Base-by-base conservation (phyloP, 2,888 invertebrate genomes). In the Helicoverpa assulta region DNA sequence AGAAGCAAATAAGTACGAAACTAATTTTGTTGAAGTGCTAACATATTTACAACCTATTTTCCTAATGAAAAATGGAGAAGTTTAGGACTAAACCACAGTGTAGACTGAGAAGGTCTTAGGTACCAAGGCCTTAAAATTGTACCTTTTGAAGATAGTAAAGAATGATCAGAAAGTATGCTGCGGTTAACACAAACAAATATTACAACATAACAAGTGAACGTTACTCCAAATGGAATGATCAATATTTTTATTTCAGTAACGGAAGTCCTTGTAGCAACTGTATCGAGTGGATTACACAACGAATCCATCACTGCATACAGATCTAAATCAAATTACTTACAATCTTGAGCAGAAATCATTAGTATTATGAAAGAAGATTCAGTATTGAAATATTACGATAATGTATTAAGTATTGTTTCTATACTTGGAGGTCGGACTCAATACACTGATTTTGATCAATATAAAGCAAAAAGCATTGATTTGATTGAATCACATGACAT, bases 351-450 rank as follows among this genome's bases (percentile, higher is more conserved):
- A 3, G 16, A 66, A 26, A 50, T 67, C 65, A 80, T 70, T 76
- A 71, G 62, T 40, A 7, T 60, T 60, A 53, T 59, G 75, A 80
- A 78, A 67, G 76, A 33, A 33, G 52, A 56, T 65, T 52, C 54
- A 60, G 70, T 73, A 73, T 60, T 72, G 63, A 56, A 74, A 50
- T 71, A 62, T 66, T 55, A 76, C 70, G 70, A 76, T 61, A 62
- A 21, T 18, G 18, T 58, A 55, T 37, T 55, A 52, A 37, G 19
- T 51, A 70, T 43, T 76, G 62, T 68, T 63, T 37, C 43, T 68
- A 8, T 54, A 0, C 54, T 33, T 62, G 37, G 54, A 73, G 80
- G 80, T 67, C 64, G 53, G 18, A 43, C 14, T 53, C 47, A 60
- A 61, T 54, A 50, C 26, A 12, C 12, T 51, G 62, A 67, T 55